These are phyloP conservation scores for Gallinago jamesoni DNA, from an alignment of 2,113 vertebrate species.

Conservation along the genomic window DNA sequence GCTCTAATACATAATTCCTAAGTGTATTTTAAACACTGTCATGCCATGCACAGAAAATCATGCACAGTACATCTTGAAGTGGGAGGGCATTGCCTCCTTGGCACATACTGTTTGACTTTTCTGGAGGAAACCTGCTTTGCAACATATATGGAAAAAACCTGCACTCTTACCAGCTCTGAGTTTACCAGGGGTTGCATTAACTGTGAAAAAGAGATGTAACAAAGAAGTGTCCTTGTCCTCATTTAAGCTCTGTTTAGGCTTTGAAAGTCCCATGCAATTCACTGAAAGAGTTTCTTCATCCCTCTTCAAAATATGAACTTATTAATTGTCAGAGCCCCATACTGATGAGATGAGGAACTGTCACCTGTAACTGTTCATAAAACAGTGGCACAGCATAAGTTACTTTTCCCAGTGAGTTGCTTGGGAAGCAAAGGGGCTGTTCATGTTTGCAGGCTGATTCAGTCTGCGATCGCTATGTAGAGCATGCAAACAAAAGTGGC, in stretches of 20 bases:
- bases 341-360: neutral
- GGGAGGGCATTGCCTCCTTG: neutral
- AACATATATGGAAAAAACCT: neutral
- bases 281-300: neutral
- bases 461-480: neutral
- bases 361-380: neutral
- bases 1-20: neutral
- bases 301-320: neutral
- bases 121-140: neutral
- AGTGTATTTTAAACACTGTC: neutral
- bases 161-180: accelerated
- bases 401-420: neutral
- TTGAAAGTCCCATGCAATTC: neutral
- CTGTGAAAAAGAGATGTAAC: neutral
- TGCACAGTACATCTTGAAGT: neutral
- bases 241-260: neutral
- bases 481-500: neutral
- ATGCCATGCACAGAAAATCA: neutral
- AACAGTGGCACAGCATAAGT: neutral
- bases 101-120: neutral
- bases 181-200: neutral
- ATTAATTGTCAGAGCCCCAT: neutral
- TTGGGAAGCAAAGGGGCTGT: neutral
- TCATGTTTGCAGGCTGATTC: neutral
- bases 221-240: neutral